Conservation (phyloP, 1,140 invertebrate species). For the Plectrocnemia conspersa region DNA sequence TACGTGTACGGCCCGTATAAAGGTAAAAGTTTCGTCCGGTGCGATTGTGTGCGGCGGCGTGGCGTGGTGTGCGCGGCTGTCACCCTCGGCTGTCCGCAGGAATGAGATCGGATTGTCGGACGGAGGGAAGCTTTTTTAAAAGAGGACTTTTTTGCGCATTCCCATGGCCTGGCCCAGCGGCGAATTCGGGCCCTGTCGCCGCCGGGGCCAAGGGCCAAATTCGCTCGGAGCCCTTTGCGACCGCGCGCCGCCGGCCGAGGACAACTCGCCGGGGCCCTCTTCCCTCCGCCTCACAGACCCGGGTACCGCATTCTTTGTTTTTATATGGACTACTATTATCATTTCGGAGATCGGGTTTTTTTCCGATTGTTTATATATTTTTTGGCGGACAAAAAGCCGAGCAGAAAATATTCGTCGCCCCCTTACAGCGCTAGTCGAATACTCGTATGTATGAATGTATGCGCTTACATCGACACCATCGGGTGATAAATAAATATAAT, state of each 20-base stretch:
- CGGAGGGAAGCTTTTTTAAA: constrained; percentile 32
- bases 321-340: constrained; percentile 36
- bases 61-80: constrained; percentile 20
- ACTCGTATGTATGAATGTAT: no score
- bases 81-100: constrained; percentile 32
- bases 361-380: constrained; percentile 34
- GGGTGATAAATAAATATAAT: no score
- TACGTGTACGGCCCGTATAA: constrained; percentile 10
- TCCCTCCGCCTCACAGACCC: constrained; percentile 20
- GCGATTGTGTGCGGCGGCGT: not conserved
- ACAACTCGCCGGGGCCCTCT: constrained; percentile 21
- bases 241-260: not conserved
- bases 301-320: constrained; percentile 32
- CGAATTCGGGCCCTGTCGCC: not conserved
- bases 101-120: constrained; percentile 35
- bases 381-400: constrained; percentile 19
- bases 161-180: constrained; percentile 16
- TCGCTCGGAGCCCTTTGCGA: constrained; percentile 15
- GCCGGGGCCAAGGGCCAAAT: constrained; percentile 16
- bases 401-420: constrained; percentile 14
- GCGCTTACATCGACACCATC: no score
- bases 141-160: constrained; percentile 28
- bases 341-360: constrained; percentile 34
- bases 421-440: constrained; percentile 3
- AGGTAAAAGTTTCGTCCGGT: not conserved